phyloP scores from a whole-genome alignment of 2,113 vertebrate species.

The Scomber japonicus region DNA sequence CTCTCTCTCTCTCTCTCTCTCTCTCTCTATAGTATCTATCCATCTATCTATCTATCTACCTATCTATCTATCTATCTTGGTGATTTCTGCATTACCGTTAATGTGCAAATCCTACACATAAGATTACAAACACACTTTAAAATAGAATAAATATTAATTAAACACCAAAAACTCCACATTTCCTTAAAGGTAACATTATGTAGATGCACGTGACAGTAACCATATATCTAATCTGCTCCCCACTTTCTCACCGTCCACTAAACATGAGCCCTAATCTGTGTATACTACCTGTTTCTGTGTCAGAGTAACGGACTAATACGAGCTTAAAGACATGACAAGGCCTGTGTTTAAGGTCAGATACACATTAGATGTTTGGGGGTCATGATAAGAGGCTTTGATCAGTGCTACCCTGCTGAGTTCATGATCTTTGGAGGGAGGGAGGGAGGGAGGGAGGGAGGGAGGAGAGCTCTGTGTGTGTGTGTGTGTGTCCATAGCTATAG shows the following conservation, averaged over 20 bases:
- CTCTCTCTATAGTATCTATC: too few species aligned
- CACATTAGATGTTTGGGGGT: constrained; percentile 14
- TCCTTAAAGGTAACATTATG: too few species aligned
- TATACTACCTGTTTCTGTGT: background rate
- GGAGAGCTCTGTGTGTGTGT: constrained; percentile 37
- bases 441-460: background rate
- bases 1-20: too few species aligned
- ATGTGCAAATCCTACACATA: too few species aligned
- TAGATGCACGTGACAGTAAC: too few species aligned
- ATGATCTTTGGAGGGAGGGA: constrained; percentile 37
- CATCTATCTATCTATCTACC: too few species aligned
- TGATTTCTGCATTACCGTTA: too few species aligned
- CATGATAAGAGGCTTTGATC: constrained; percentile 39
- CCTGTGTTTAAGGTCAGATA: constrained; percentile 20
- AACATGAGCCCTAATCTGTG: background rate
- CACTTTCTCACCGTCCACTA: background rate
- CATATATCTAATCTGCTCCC: too few species aligned
- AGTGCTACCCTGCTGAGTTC: constrained; percentile 28
- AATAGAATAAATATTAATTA: too few species aligned
- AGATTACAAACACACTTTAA: too few species aligned
- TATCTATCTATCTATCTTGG: too few species aligned
- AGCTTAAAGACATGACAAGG: constrained; percentile 1
- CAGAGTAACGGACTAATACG: background rate
- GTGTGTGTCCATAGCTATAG: constrained; percentile 47
- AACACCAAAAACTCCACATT: too few species aligned